A percentile compares a stretch with the other conserved stretches of the same genome.
Evolutionary conservation across 2,113 vertebrate genomes (phyloP).

Genomic region (Sapajus apella): DNA sequence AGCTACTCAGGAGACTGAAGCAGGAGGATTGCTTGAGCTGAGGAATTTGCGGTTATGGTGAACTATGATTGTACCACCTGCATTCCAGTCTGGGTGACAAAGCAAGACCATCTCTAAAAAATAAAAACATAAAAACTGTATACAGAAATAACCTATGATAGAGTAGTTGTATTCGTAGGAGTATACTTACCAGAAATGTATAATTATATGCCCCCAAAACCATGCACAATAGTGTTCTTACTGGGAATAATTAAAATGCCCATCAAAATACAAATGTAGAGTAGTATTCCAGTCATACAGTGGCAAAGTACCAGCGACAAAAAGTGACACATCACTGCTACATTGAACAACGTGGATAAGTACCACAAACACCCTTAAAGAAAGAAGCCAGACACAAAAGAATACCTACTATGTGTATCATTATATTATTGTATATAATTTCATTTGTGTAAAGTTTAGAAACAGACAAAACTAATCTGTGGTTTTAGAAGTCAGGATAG

Average conservation of each 20-base stretch:
- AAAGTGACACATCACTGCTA: background rate
- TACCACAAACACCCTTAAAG: background rate
- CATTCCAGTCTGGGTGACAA: too few species aligned
- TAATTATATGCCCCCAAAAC: background rate
- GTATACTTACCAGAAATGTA: background rate
- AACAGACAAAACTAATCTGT: background rate
- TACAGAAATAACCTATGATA: background rate
- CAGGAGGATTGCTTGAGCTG: too few species aligned
- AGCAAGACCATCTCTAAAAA: too few species aligned
- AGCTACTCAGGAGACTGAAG: too few species aligned
- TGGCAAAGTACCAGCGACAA: background rate
- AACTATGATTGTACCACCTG: too few species aligned
- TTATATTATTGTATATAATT: background rate
- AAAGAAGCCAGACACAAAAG: background rate
- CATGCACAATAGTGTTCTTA: background rate
- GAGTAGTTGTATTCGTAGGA: background rate
- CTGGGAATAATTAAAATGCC: background rate
- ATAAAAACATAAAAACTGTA: background rate
- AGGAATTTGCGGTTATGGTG: too few species aligned
- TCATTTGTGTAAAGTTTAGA: conserved; percentile 9
- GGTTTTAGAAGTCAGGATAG: background rate
- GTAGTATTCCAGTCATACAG: background rate
- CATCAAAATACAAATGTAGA: background rate
- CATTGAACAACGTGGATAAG: background rate
- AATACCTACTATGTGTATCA: background rate